Conservation (phyloP, 2,113 vertebrate genomes). For the Ophiodon elongatus region DNA sequence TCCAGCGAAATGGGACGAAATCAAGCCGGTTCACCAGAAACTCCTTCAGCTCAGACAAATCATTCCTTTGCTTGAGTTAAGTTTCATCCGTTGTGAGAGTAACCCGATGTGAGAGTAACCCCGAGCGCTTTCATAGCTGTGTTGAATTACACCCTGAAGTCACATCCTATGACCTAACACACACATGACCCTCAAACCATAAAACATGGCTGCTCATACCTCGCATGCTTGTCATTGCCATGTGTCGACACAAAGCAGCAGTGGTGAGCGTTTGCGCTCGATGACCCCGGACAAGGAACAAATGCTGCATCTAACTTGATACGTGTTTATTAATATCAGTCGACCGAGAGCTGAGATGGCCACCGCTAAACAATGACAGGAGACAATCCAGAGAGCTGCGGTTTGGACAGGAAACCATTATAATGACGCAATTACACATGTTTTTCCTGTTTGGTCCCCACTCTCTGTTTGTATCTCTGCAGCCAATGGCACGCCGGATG, state of each 20-base stretch:
- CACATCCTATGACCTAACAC: slow-evolving; percentile 22
- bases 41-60: too few species aligned
- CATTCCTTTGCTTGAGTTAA: neutral
- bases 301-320: neutral
- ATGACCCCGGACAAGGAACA: too few species aligned
- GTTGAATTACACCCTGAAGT: slow-evolving; percentile 41
- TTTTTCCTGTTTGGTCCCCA: slow-evolving; percentile 16
- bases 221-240: slow-evolving; percentile 2
- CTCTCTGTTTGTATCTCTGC: neutral
- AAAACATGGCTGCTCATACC: slow-evolving; percentile 20
- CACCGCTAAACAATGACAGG: neutral
- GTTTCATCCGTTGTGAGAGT: slow-evolving; percentile 20
- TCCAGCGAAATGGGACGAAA: too few species aligned
- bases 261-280: too few species aligned
- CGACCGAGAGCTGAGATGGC: slow-evolving; percentile 3
- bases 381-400: neutral
- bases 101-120: neutral
- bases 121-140: slow-evolving; percentile 17
- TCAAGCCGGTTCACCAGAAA: too few species aligned
- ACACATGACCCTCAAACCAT: neutral
- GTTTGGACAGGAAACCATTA: slow-evolving; percentile 34
- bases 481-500: neutral
- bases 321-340: neutral
- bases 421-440: neutral
- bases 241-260: slow-evolving; percentile 28